Evolutionary conservation across 2,888 invertebrate species (phyloP).

Genomic region (Chydorus sphaericus): DNA sequence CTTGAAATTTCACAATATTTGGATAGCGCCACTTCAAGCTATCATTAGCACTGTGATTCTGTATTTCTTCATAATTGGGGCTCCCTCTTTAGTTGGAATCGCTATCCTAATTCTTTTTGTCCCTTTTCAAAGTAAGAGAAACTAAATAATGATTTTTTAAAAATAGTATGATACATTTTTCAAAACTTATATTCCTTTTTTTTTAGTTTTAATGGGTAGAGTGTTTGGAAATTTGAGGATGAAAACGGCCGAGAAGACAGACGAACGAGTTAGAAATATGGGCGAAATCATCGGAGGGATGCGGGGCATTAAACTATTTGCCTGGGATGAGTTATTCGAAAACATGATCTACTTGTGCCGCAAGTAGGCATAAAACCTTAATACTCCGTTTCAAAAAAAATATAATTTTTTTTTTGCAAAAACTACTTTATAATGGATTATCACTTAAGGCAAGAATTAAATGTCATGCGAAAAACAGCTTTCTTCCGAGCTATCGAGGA

Average conservation of each 20-base stretch:
- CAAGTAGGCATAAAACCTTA: neutral
- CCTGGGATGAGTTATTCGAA: constrained; percentile 39
- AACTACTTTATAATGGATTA: too few relatives aligned
- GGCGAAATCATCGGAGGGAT: constrained; percentile 38
- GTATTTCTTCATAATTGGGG: constrained; percentile 58
- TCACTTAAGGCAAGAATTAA: constrained; percentile 31
- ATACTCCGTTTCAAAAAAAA: too few relatives aligned
- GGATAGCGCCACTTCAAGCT: constrained; percentile 67
- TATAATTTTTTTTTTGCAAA: too few relatives aligned
- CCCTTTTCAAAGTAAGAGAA: constrained; percentile 73
- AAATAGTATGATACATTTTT: too few relatives aligned
- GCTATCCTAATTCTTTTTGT: constrained; percentile 59
- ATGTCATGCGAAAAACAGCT: constrained; percentile 23
- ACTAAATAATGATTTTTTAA: too few relatives aligned
- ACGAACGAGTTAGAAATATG: constrained; percentile 37
- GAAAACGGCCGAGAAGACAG: constrained; percentile 34
- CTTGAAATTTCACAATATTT: constrained; percentile 3
- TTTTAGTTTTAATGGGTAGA: constrained; percentile 28
- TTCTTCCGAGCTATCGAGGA: constrained; percentile 27
- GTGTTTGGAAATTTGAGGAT: constrained; percentile 28
- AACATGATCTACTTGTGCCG: constrained; percentile 22
- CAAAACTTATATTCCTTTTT: too few relatives aligned
- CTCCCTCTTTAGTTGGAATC: constrained; percentile 57
- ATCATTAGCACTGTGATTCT: constrained; percentile 62
- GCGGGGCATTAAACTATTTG: constrained; percentile 40